Base-by-base conservation (phyloP, 2,797 vertebrate species). In the Gadopsis marmoratus region DNA sequence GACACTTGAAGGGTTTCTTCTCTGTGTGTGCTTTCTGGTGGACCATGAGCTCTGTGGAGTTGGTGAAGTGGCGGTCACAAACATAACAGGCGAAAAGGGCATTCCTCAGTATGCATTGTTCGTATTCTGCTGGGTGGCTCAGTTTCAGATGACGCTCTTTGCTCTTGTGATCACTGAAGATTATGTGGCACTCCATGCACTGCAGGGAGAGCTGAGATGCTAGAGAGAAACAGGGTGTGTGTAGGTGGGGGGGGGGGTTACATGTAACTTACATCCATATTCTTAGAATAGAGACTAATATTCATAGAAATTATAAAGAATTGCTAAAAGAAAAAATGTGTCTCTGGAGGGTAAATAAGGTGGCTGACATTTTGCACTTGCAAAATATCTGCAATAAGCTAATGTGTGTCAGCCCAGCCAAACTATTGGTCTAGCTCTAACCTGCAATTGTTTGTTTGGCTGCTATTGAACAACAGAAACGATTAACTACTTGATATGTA, bases 141-240 rank as follows among this genome's bases (percentile, higher is more conserved):
- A 91, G 62, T 91, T 96, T 97, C 77, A 96, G 90, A 88, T 96
- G 96, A 8, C 94, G 95, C 74, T 94, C 93, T 86, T 95, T 96
- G 91, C 96, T 95, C 87, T 96, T 96, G 87, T 86, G 59, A 67
- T 96, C 95, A 1, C 95, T 94, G 87, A 97, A 97, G 86, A 96
- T 97, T 78, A 97, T 96, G 91, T 97, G 95, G 89, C 96, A 97
- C 70, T 94, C 93, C 1, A 94, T 86, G 87, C 96, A 97, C 78
- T 96, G 95, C 31, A 95, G 89, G 11, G 95, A 95, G 23, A 95
- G 88, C 79, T 96, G 91, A 79, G 95, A 94, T 14, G 95, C 96
- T 96, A 74, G 21, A 81, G 21, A 31, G 47, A 60, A 81, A 83
- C 14, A 77, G 29, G 26, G 45, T 29, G 80, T 11, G n/a, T 58